These are phyloP conservation scores for Allygus modestus DNA, from an alignment of 2,888 invertebrate species.

Conservation along the genomic window DNA sequence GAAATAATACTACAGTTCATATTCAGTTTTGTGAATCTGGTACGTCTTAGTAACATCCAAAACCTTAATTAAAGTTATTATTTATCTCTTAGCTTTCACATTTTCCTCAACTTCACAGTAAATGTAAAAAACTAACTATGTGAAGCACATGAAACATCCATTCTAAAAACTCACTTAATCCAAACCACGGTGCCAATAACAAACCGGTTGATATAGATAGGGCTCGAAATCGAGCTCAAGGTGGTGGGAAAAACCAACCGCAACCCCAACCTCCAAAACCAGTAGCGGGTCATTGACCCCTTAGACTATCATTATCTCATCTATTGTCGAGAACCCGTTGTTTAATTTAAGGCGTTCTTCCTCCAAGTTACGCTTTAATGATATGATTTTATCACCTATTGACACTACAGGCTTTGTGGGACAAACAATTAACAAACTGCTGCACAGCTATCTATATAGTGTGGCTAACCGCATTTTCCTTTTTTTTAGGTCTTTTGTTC, in stretches of 20 bases:
- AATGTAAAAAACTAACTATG: too few relatives aligned
- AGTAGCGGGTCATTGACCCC: not conserved
- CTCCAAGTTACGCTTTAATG: not conserved
- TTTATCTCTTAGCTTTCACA: too few relatives aligned
- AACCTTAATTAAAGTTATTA: too few relatives aligned
- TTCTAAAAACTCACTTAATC: not conserved
- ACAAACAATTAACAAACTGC: not conserved
- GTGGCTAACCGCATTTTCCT: too few relatives aligned
- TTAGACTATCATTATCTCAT: not conserved
- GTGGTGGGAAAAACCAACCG: not conserved
- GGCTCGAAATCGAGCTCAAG: constrained; percentile 1
- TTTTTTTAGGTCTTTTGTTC: too few relatives aligned
- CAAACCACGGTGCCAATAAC: too few relatives aligned
- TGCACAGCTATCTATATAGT: too few relatives aligned
- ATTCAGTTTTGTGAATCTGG: too few relatives aligned
- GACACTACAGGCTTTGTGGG: not conserved
- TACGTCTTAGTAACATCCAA: too few relatives aligned
- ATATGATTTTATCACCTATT: not conserved
- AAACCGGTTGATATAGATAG: not conserved
- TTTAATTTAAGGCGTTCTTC: not conserved
- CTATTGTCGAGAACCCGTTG: not conserved
- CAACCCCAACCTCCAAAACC: constrained; percentile 18
- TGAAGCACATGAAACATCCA: too few relatives aligned
- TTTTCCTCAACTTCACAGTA: too few relatives aligned
- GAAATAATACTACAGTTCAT: too few relatives aligned